Evolutionary conservation across 2,797 vertebrate genomes (phyloP).

Genomic region (Xenops minutus): DNA sequence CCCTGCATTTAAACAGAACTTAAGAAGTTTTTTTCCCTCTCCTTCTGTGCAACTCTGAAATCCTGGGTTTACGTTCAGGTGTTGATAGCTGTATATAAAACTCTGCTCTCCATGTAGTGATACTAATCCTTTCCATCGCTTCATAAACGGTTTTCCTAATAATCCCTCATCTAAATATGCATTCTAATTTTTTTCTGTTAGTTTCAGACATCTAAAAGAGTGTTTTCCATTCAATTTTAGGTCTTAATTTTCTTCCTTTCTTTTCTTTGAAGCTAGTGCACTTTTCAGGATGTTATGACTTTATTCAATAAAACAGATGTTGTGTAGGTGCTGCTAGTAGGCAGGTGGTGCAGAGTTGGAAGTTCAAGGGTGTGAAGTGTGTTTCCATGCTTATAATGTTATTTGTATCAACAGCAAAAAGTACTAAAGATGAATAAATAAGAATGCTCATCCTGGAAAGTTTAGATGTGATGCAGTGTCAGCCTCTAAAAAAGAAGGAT

Average conservation of each 20-base stretch:
- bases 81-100: not conserved
- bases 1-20: not conserved
- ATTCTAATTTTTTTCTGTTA: not conserved
- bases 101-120: not conserved
- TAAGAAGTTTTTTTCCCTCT: not conserved
- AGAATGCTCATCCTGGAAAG: not conserved
- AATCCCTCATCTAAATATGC: not conserved
- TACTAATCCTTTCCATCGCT: not conserved
- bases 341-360: not conserved
- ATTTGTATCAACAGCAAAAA: not conserved
- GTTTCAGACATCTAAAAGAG: not conserved
- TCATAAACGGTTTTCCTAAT: not conserved
- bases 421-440: not conserved
- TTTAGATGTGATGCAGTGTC: not conserved
- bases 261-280: not conserved
- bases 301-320: not conserved
- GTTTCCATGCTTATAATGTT: not conserved
- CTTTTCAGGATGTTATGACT: not conserved
- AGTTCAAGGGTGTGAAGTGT: not conserved
- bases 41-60: not conserved
- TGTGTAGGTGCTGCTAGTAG: not conserved
- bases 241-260: not conserved
- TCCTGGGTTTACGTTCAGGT: not conserved
- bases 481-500: not conserved
- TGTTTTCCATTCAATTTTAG: not conserved